Evolutionary conservation across 2,888 invertebrate species (phyloP), one percentile per base, ranked within the genome.

Genomic region (Cryptophagus acutangulus): DNA sequence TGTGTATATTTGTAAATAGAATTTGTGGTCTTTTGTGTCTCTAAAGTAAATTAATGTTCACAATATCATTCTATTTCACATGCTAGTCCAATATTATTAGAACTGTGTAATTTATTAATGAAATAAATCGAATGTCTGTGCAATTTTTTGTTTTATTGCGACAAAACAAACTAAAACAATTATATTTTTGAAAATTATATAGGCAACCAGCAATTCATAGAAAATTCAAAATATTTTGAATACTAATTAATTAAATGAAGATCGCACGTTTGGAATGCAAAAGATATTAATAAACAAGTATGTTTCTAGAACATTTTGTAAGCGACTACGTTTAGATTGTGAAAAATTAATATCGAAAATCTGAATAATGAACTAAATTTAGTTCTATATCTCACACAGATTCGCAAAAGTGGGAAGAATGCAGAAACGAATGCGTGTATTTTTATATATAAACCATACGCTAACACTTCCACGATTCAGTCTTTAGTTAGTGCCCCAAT

Each of bases 311-410:
- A 49, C 40, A 41, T 49, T 40, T 49, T 40, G 37, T 30, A n/a
- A n/a, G n/a, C n/a, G n/a, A n/a, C n/a, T n/a, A n/a, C n/a, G n/a
- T n/a, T n/a, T n/a, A n/a, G n/a, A n/a, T n/a, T n/a, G 41, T 46
- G 38, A 38, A 33, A 37, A 34, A 48, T 46, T 45, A 49, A 49
- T 50, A 49, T 20, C 24, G 33, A 44, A 47, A 58, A 58, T 51
- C 48, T 59, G 64, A 66, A 66, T 64, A 66, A 65, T 64, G 52
- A 48, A 58, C 67, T 66, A 67, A 67, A 66, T 63, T 58, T 65
- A 67, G 65, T 56, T 15, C 9, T 31, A 31, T 26, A 26, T 3
- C 13, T 16, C 12, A 8, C 8, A 31, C 4, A 13, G 12, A 31
- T 15, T 10, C 15, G 3, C 14, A 31, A 31, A 3, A 31, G 39